Evolutionary conservation across 2,113 vertebrate genomes (phyloP).

Genomic region (Sylvietta virens): DNA sequence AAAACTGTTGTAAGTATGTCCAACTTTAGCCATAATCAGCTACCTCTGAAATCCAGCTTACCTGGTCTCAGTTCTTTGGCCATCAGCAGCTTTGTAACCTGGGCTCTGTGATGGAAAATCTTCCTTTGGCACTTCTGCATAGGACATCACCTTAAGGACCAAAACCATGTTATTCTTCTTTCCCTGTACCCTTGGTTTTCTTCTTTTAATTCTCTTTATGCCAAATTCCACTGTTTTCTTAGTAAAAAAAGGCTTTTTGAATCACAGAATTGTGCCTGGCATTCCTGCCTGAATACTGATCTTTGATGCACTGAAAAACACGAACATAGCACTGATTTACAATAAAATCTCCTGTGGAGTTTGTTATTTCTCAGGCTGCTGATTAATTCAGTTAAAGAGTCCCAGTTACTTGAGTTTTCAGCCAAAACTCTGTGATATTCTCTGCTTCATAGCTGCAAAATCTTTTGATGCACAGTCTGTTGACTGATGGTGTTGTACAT

Average conservation of each 20-base stretch:
- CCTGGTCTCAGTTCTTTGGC: neutral
- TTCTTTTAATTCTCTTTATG: neutral
- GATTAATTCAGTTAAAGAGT: neutral
- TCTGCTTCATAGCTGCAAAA: neutral
- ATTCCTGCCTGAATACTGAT: neutral
- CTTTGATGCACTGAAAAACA: neutral
- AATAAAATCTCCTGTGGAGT: neutral
- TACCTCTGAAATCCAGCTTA: neutral
- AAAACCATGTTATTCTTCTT: rapidly evolving
- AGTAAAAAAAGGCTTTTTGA: neutral
- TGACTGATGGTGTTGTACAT: neutral
- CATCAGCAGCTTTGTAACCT: neutral
- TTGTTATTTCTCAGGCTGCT: neutral
- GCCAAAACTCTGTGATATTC: neutral
- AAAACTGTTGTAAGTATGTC: neutral
- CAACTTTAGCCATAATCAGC: neutral
- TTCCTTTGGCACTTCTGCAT: neutral
- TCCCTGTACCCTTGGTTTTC: neutral
- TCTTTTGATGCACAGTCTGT: neutral
- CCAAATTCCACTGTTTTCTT: neutral
- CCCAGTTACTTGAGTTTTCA: neutral
- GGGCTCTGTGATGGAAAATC: neutral
- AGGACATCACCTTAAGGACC: neutral
- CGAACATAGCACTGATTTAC: neutral
- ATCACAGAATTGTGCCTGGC: neutral